Conservation (phyloP, 1,140 invertebrate genomes). For the Trypoxylus dichotomus region DNA sequence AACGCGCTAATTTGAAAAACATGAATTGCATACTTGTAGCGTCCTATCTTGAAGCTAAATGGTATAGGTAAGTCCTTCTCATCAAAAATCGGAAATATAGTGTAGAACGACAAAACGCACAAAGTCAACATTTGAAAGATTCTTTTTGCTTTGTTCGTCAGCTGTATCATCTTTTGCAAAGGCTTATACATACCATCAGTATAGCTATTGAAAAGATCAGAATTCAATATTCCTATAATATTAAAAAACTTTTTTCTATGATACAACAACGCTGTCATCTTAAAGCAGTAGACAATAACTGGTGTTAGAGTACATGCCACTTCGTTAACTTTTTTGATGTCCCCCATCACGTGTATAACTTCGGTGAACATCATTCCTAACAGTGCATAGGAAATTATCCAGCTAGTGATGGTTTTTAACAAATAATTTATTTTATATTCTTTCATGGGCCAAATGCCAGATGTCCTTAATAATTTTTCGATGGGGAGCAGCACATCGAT, state of each 20-base stretch:
- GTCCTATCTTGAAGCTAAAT: constrained; percentile 31
- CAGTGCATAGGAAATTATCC: not conserved
- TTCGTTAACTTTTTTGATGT: constrained; percentile 25
- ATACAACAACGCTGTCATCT: constrained; percentile 6
- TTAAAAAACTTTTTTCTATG: constrained; percentile 1
- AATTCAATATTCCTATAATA: constrained; percentile 26
- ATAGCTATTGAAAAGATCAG: constrained; percentile 27
- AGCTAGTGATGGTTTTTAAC: not conserved
- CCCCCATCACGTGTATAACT: not conserved
- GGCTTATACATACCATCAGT: constrained; percentile 1
- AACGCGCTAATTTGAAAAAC: constrained; percentile 32
- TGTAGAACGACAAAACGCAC: constrained; percentile 11
- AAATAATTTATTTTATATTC: not conserved
- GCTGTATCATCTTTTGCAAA: constrained; percentile 24
- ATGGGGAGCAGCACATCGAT: not conserved
- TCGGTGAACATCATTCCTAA: not conserved
- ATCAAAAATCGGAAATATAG: constrained; percentile 14
- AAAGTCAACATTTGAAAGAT: constrained; percentile 13
- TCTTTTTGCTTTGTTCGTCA: not conserved
- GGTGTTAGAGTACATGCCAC: constrained; percentile 30
- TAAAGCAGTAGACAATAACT: constrained; percentile 6
- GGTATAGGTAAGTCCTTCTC: constrained; percentile 29
- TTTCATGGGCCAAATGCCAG: constrained; percentile 13
- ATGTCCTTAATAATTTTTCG: not conserved
- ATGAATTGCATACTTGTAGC: constrained; percentile 28